These are phyloP conservation scores for Mesocricetus auratus DNA, from an alignment of 2,113 vertebrate species.

Conservation along the genomic window DNA sequence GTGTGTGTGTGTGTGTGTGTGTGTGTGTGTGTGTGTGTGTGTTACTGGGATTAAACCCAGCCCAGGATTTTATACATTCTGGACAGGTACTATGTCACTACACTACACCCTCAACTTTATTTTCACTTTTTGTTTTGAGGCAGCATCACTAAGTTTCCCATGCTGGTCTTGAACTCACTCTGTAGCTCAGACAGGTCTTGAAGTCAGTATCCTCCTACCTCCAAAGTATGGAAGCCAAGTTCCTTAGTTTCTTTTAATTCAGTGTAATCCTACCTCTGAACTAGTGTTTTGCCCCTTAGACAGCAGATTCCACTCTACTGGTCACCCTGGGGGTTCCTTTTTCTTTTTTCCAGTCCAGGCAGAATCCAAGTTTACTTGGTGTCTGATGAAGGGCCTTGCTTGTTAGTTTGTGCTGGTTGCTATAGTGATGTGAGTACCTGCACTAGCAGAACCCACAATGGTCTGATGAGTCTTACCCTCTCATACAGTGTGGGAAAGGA, in stretches of 20 bases:
- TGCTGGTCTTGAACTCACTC: neutral
- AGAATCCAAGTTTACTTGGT: slow-evolving; percentile 19
- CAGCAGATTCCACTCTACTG: neutral
- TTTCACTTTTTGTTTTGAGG: neutral
- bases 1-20: neutral
- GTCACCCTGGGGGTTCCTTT: neutral
- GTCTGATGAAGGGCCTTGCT: neutral
- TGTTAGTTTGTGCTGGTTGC: neutral
- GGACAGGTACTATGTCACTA: neutral
- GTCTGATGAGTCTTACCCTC: neutral
- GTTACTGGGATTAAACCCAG: neutral
- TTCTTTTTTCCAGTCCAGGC: neutral
- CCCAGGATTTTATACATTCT: neutral
- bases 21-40: neutral
- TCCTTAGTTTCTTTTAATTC: slow-evolving; percentile 27
- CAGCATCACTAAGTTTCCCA: neutral
- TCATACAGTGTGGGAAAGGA: neutral
- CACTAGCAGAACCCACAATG: neutral
- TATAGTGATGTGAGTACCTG: too few species aligned
- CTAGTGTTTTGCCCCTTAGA: neutral
- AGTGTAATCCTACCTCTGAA: neutral
- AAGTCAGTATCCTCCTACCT: neutral
- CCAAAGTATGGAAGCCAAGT: neutral
- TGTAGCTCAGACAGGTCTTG: neutral
- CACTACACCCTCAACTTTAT: neutral